Evolutionary conservation across 2,113 vertebrate species (phyloP).

Genomic region (Uria aalge): DNA sequence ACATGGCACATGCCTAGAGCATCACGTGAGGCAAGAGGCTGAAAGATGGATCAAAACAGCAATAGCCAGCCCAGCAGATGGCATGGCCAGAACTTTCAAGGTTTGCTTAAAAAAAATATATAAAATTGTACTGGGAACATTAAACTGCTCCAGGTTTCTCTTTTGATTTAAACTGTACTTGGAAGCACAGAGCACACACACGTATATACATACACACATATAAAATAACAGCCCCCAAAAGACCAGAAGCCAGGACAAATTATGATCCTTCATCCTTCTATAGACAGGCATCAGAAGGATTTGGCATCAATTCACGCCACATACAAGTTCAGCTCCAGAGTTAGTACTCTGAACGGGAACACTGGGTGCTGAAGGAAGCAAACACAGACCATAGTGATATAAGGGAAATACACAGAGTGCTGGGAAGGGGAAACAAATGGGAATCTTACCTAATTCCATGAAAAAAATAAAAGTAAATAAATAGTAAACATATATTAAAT

Average conservation of each 20-base stretch:
- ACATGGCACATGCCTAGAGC: neutral
- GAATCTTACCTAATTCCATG: neutral
- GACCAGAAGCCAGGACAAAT: neutral
- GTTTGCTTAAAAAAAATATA: neutral
- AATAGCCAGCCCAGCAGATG: neutral
- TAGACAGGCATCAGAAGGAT: neutral
- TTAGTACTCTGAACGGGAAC: neutral
- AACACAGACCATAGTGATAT: neutral
- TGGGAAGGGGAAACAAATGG: neutral
- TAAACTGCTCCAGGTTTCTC: slow-evolving; percentile 48
- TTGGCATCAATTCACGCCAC: neutral
- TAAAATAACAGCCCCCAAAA: neutral
- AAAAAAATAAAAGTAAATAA: neutral
- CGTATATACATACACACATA: neutral
- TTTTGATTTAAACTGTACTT: slow-evolving; percentile 22
- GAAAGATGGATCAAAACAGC: slow-evolving; percentile 11
- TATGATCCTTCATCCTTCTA: neutral
- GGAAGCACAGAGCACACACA: neutral
- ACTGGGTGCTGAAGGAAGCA: neutral
- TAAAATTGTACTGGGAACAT: neutral
- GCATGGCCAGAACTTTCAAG: neutral
- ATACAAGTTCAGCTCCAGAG: neutral
- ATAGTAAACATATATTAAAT: neutral
- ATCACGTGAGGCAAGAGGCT: neutral
- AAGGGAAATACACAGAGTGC: neutral